Conservation (phyloP, 2,888 invertebrate genomes). For the Parnassius apollo region DNA sequence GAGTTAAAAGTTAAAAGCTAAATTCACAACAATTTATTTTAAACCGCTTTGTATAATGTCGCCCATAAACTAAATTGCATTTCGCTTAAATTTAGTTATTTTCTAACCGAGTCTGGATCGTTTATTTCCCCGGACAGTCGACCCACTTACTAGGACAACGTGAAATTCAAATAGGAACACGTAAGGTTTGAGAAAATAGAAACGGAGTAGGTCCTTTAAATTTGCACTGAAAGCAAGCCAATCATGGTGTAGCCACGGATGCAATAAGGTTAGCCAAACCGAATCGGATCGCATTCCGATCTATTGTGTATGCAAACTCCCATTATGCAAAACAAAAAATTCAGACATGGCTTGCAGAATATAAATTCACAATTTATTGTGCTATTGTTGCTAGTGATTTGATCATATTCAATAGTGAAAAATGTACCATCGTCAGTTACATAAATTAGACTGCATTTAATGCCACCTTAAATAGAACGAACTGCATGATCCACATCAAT, state of each 20-base stretch:
- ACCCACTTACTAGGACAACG: constrained; percentile 47
- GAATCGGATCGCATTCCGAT: constrained; percentile 5
- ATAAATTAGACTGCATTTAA: too few relatives aligned
- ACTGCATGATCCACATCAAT: too few relatives aligned
- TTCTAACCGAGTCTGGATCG: constrained; percentile 32
- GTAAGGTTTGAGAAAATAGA: constrained; percentile 50
- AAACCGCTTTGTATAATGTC: constrained; percentile 6
- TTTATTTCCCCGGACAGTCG: constrained; percentile 41
- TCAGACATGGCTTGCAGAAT: background rate
- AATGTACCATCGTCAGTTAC: too few relatives aligned
- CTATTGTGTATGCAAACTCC: constrained; percentile 4
- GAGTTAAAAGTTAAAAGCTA: background rate
- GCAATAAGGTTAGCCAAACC: constrained; percentile 24
- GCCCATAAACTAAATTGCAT: constrained; percentile 14
- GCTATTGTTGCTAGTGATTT: background rate
- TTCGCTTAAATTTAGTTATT: constrained; percentile 27
- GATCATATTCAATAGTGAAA: too few relatives aligned
- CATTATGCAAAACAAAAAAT: constrained; percentile 3
- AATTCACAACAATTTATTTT: background rate
- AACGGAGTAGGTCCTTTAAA: constrained; percentile 54
- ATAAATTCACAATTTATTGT: constrained; percentile 2
- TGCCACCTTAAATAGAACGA: too few relatives aligned
- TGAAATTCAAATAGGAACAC: constrained; percentile 44
- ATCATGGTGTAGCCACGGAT: constrained; percentile 29
- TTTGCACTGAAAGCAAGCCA: constrained; percentile 38